Conservation (phyloP, 2,113 vertebrate species). For the Syngnathus floridae region DNA sequence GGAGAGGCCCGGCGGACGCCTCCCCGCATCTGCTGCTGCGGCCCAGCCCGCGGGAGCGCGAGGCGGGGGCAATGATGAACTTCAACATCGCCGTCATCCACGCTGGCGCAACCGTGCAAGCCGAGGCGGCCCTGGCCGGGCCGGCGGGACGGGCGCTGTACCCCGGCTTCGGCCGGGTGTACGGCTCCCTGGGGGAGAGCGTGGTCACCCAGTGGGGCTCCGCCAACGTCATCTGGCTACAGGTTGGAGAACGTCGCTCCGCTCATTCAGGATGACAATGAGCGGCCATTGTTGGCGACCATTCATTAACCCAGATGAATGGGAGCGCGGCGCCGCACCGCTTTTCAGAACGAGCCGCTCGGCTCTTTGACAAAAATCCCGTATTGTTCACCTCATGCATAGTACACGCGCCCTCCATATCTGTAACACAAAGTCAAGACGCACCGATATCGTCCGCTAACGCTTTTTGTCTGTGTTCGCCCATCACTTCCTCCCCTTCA, state of each 20-base stretch:
- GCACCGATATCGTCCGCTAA: conserved; percentile 7
- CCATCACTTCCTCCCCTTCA: conserved; percentile 13
- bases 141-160: conserved; percentile 80
- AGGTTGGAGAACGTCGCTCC: conserved; percentile 65
- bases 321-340: conserved; percentile 27
- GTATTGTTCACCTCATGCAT: conserved; percentile 27
- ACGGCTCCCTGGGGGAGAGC: conserved; percentile 75
- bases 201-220: conserved; percentile 79
- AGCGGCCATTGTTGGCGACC: conserved; percentile 26
- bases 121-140: conserved; percentile 68
- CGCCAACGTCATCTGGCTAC: conserved; percentile 84
- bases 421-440: conserved; percentile 31
- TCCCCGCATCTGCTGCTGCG: conserved; percentile 75
- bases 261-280: conserved; percentile 49
- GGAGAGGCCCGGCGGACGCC: conserved; percentile 68
- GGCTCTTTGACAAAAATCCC: conserved; percentile 35
- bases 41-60: conserved; percentile 72
- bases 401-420: conserved; percentile 29
- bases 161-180: conserved; percentile 77
- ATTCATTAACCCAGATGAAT: conserved; percentile 54
- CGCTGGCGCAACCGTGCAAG: conserved; percentile 65
- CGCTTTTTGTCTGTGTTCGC: conserved; percentile 5
- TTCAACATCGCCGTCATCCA: conserved; percentile 79
- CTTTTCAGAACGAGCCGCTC: conserved; percentile 25
- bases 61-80: conserved; percentile 69